phyloP scores from a whole-genome alignment of 2,113 vertebrate genomes.

The Ictidomys tridecemlineatus region DNA sequence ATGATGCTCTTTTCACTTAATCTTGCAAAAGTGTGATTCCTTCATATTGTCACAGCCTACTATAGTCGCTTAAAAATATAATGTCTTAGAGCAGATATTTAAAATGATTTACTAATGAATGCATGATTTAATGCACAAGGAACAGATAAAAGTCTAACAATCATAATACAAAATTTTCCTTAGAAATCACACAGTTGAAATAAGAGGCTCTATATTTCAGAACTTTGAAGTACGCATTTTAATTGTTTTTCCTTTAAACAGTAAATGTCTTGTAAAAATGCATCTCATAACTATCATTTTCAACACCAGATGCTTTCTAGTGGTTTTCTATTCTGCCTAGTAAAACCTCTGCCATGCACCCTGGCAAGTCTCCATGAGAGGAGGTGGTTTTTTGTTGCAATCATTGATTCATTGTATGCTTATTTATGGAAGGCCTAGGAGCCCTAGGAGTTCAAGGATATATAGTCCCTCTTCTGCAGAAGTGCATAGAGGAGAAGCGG shows the following conservation, averaged over 20 bases:
- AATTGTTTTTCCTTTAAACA: slow-evolving; percentile 40
- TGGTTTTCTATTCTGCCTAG: slow-evolving; percentile 54
- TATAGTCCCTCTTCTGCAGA: neutral
- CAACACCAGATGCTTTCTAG: slow-evolving; percentile 42
- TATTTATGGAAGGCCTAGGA: neutral
- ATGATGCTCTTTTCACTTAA: slow-evolving; percentile 40
- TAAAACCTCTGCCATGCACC: neutral
- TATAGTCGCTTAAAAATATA: neutral
- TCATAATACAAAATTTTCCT: slow-evolving; percentile 15
- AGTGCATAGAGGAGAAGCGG: neutral
- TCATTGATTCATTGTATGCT: neutral
- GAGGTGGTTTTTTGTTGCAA: slow-evolving; percentile 24
- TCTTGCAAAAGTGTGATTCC: neutral
- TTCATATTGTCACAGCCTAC: neutral
- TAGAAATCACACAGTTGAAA: slow-evolving; percentile 27
- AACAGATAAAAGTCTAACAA: neutral
- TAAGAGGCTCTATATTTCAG: neutral
- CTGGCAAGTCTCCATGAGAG: slow-evolving; percentile 38
- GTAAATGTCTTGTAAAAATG: slow-evolving; percentile 52
- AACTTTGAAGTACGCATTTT: slow-evolving; percentile 19
- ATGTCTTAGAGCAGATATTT: neutral
- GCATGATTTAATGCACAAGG: neutral
- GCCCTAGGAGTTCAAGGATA: slow-evolving; percentile 19
- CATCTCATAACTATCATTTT: slow-evolving; percentile 47
- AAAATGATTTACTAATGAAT: slow-evolving; percentile 27